A percentile compares a stretch with the other conserved stretches of the same genome.
phyloP scores from a whole-genome alignment of 2,113 vertebrate species.

The Microtus montanus region DNA sequence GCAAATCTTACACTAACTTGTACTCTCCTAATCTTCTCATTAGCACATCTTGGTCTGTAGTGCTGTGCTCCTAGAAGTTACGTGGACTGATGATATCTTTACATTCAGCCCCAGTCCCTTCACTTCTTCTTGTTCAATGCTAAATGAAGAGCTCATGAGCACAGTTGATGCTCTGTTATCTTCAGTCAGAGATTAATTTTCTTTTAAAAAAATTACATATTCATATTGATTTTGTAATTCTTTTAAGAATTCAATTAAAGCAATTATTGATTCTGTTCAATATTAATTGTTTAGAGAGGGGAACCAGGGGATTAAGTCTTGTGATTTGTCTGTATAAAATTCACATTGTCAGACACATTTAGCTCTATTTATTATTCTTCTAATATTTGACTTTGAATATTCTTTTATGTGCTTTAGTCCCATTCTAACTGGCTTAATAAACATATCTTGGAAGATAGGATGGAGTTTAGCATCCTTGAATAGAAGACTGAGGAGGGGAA shows the following conservation, averaged over 20 bases:
- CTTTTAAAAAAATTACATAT: slow-evolving; percentile 4
- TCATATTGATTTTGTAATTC: background rate
- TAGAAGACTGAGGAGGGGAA: background rate
- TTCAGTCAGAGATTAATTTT: background rate
- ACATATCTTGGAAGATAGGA: background rate
- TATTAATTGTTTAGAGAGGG: background rate
- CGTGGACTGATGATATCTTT: background rate
- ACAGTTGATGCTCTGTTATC: background rate
- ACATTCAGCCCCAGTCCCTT: background rate
- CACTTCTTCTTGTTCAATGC: background rate
- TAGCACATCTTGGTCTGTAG: background rate
- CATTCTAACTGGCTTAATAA: background rate
- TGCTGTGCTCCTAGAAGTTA: background rate
- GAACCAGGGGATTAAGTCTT: background rate
- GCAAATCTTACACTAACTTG: background rate
- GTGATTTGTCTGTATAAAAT: background rate
- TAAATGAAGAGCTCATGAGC: background rate
- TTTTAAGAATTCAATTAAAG: background rate
- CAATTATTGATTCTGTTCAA: background rate
- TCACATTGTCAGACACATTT: background rate
- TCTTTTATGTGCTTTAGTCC: background rate
- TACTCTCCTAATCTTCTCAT: background rate
- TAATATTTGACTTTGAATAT: background rate
- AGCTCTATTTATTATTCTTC: background rate
- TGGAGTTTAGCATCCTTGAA: background rate